Evolutionary conservation across 2,797 vertebrate species (phyloP), one percentile per base, ranked within the genome.

Genomic region (Eulemur mongoz): DNA sequence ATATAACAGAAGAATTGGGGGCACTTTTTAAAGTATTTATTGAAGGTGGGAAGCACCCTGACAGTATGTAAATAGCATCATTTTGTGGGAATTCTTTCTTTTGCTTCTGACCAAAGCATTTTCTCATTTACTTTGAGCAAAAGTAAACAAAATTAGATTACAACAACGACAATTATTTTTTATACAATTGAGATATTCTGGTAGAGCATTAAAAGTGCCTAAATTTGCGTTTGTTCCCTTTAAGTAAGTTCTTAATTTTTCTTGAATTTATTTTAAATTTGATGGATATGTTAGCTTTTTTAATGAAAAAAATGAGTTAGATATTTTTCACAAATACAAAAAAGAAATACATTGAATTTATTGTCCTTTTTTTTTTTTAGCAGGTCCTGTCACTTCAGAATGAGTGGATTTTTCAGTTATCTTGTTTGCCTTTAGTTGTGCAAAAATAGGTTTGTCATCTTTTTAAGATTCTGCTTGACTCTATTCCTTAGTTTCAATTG

Each of bases 221-320:
- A 38, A 50, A 90, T 78, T 73, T 54, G 4, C 20, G 50, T 61
- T 63, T 87, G 70, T 52, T 43, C 0, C 90, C 52, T 76, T 8
- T 67, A 82, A 57, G 17, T 11, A 72, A 72, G 75, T 45, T 84
- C 32, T 81, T 82, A 14, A 15, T 23, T 94, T 82, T 72, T 45
- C 79, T 38, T 80, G 67, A 81, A 67, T n/a, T 94, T 88, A 84
- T 92, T 93, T 87, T 91, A 86, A 79, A 89, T 82, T 73, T 86
- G 25, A 69, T 69, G 61, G 22, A 4, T 35, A 30, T 70, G 91
- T 90, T 84, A 65, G 13, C 38, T 96, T 79, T 54, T 81, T 89
- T 30, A 61, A 38, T 50, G 54, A 67, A 92, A 89, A 94, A 72
- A 48, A 50, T 70, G 13, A 30, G 2, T 52, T 45, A 50, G 2